These are phyloP conservation scores for Folsomia candida DNA, from an alignment of 2,888 invertebrate genomes.

Conservation along the genomic window DNA sequence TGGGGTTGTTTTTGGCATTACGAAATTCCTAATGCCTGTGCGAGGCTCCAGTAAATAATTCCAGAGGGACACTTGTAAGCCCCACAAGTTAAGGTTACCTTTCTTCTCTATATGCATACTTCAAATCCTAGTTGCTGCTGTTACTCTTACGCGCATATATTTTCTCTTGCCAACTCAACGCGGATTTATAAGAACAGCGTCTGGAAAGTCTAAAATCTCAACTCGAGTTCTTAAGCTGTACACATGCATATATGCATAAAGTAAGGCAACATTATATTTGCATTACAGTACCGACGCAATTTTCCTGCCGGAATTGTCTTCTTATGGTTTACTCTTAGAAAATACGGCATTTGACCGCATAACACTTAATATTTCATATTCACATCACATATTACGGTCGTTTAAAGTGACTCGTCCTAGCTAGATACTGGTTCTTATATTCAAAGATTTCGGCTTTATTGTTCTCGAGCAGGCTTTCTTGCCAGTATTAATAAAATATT, in stretches of 20 bases:
- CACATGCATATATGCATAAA: not conserved
- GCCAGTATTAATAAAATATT: not conserved
- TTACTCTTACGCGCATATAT: not conserved
- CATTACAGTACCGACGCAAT: not conserved
- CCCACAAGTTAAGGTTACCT: not conserved
- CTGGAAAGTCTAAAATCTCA: not conserved
- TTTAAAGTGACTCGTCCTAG: too few species aligned
- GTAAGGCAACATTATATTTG: constrained; percentile 6
- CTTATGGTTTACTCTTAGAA: not conserved
- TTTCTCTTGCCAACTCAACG: not conserved
- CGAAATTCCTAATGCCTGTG: not conserved
- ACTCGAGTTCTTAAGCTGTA: not conserved
- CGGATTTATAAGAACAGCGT: not conserved
- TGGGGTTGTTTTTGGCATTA: not conserved
- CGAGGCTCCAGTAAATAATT: constrained; percentile 3
- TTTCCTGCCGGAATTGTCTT: not conserved
- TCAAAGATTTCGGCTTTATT: too few species aligned
- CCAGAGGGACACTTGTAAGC: constrained; percentile 2
- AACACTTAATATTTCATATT: not conserved
- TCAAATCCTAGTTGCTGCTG: too few species aligned
- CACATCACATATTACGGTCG: not conserved
- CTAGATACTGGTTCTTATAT: too few species aligned
- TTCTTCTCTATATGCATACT: not conserved
- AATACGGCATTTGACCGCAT: not conserved
- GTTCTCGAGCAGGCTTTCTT: too few species aligned